Percentiles rank a stretch among this genome's conserved stretches.
Evolutionary conservation across 2,797 vertebrate species (phyloP).

Genomic region (Glossophaga mutica): DNA sequence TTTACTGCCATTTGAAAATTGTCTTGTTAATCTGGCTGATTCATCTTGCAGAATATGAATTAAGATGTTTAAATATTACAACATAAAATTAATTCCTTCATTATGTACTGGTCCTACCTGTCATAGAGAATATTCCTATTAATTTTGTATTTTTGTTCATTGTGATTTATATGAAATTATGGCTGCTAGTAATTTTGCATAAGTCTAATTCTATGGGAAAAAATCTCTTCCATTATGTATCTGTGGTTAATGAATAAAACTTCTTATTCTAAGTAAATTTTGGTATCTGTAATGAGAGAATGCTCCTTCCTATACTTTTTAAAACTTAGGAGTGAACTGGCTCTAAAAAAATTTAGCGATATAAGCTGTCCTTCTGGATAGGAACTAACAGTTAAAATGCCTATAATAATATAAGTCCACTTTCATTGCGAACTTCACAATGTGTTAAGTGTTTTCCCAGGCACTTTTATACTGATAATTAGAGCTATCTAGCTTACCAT

Average conservation of each 20-base stretch:
- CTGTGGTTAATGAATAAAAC: neutral
- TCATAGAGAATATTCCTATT: neutral
- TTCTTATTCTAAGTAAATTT: neutral
- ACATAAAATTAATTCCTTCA: neutral
- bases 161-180: neutral
- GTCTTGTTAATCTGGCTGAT: neutral
- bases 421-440: neutral
- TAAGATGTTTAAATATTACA: slow-evolving; percentile 34
- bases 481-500: neutral
- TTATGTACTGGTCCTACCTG: neutral
- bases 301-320: neutral
- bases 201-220: neutral
- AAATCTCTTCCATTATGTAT: neutral
- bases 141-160: neutral
- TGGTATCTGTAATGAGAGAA: neutral
- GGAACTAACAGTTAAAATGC: neutral
- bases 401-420: neutral
- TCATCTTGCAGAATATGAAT: slow-evolving; percentile 5
- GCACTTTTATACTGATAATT: neutral
- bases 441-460: neutral
- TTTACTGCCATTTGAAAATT: neutral
- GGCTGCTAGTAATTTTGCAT: neutral
- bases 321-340: neutral
- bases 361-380: neutral
- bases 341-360: neutral